Evolutionary conservation across 1,140 invertebrate species (phyloP), one percentile per base, ranked within the genome.

Genomic region (Apis cerana): DNA sequence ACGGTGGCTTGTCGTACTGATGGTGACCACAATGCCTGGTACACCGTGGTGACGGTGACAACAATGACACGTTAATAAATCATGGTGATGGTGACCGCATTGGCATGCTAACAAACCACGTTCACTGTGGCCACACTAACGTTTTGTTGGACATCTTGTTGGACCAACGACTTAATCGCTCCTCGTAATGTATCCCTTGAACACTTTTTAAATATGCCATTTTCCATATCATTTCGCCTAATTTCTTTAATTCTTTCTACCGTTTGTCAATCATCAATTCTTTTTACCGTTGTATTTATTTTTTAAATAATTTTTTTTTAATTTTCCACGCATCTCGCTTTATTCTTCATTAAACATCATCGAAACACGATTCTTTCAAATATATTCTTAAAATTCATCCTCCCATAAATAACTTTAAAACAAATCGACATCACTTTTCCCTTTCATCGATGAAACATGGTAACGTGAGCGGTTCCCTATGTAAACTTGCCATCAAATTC

Each of bases 401-500:
- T 43, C 7, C 4, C 33, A 43, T 43, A 17, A 33, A 27, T 10
- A 52, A 48, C 15, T 70, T 17, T 0, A 17, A 58, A 58, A 19
- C 8, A 43, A 43, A 72, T 33, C 58, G 12, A 43, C 27, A n/a
- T n/a, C n/a, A n/a, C 43, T 5, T 11, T 27, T 1, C 1, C 12
- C 52, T 11, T 82, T 75, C 33, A 43, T n/a, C 19, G 33, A 21
- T 64, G 82, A 61, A 79, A 76, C 59, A 52, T 52, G 56, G 61
- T 56, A 74, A 85, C 83, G 71, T 71, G 67, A 82, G 87, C 72
- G 87, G 87, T 88, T 74, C 50, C 75, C 33, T 75, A 67, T 77
- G 80, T 76, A 88, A 88, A 88, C 86, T 83, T 72, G 77, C 67
- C 83, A 19, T 61, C 80, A 72, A 75, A 88, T 85, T 79, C 83